Conservation (phyloP, 2,888 invertebrate genomes). For the Mythimna ferrago region DNA sequence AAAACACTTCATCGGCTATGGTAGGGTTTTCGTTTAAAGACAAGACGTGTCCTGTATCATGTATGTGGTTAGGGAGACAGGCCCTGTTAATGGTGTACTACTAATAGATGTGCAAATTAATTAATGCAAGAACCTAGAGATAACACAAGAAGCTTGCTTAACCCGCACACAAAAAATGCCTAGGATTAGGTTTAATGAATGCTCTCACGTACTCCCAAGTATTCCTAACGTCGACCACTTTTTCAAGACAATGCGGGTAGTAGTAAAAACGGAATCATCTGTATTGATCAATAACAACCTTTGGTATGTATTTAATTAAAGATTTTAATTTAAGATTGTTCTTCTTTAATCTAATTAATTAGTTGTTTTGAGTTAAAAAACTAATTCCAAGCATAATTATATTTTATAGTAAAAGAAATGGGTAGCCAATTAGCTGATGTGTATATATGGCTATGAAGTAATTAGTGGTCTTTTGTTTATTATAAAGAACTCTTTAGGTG, state of each 20-base stretch:
- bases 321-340: constrained; percentile 48
- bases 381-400: constrained; percentile 32
- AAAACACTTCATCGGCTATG: constrained; percentile 27
- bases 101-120: constrained; percentile 38
- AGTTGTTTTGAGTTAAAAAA: constrained; percentile 32
- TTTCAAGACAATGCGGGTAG: constrained; percentile 43
- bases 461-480: constrained; percentile 25
- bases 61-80: constrained; percentile 1
- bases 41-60: constrained; percentile 21
- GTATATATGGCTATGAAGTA: constrained; percentile 35
- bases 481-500: constrained; percentile 27
- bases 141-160: constrained; percentile 30
- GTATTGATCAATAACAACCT: constrained; percentile 32
- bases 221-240: constrained; percentile 32
- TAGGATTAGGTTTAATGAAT: constrained; percentile 41
- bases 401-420: constrained; percentile 25
- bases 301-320: constrained; percentile 44
- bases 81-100: constrained; percentile 9
- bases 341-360: constrained; percentile 49
- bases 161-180: constrained; percentile 30
- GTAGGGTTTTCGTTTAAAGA: constrained; percentile 23
- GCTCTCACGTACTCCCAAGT: constrained; percentile 10
- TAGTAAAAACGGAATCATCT: constrained; percentile 46
- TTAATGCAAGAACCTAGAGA: constrained; percentile 38
- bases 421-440: constrained; percentile 26